Evolutionary conservation across 2,797 vertebrate species (phyloP), one percentile per base, ranked within the genome.

Genomic region (Chromobotia macracanthus): DNA sequence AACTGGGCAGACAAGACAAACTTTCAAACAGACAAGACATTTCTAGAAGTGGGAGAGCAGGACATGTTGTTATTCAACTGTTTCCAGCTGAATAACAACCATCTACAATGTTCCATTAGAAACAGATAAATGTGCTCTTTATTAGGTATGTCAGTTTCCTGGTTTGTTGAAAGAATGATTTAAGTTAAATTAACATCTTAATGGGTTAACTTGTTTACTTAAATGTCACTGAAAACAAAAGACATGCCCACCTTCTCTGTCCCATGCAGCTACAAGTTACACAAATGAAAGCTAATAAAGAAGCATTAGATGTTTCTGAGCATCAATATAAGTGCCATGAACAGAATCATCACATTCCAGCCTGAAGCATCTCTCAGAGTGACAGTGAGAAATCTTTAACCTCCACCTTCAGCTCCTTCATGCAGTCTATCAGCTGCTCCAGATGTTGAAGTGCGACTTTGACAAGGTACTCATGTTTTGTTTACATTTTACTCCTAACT

Each of bases 321-420:
- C 35, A 69, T 77, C 65, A 75, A 44, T 75, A 72, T 41, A 72
- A 19, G 44, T 63, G 68, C 75, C 19, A 56, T 70, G 66, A 70
- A 58, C 56, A 56, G 58, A 69, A 75, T 78, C 61, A 79, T 82
- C 76, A 79, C 76, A 64, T 72, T 82, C 41, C 56, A 79, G 23
- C 48, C 56, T 75, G 58, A 75, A 78, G 81, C 66, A 82, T 79
- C 71, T 79, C 72, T 82, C 66, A 71, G 25, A 25, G 5, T 65
- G 76, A 78, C 81, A 53, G 21, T 28, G 1, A 65, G 81, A 71
- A 70, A 79, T 79, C 81, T 75, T 82, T 82, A 82, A 73, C 63
- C 63, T 78, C 69, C 76, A 66, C 44, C 55, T 60, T 73, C 51
- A 51, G 41, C 71, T 75, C 76, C 70, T n/a, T 76, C 31, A 19